Base-by-base conservation (phyloP, 2,797 vertebrate species). In the Buceros bicornis region DNA sequence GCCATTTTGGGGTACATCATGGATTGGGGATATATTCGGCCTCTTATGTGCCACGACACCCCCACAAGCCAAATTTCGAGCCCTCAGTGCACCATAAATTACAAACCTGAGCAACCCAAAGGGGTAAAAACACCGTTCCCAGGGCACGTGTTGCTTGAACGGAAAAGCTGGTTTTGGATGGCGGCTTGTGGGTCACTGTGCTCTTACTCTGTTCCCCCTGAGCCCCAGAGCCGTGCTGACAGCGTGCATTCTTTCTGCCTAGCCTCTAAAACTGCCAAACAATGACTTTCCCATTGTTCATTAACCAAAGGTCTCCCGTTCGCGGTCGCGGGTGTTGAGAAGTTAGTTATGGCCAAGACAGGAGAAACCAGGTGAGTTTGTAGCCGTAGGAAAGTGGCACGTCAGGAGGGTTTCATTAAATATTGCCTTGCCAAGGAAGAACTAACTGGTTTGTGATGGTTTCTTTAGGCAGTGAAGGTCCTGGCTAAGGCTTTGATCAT, bases 211-310 rank as follows among this genome's bases (percentile, higher is more conserved):
- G 92, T 58, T 94, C 74, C 66, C 83, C 82, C 16, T 25, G 72
- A 77, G 67, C 42, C 50, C 53, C n/a, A 86, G 89, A 90, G 93
- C 76, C 42, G 29, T 6, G n/a, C 40, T 77, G 72, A 54, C 80
- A 88, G 56, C 5, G 31, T 43, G 35, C 69, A 72, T 96, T 95
- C 95, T 88, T 94, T 80, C 91, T 94, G 92, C 91, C 84, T 53
- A 61, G 56, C 57, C 78, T 81, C 92, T 74, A 87, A 89, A 95
- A 78, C 92, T 88, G 33, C 88, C 83, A 67, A 95, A 98, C 98
- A 98, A 98, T 97, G 86, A 92, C 14, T 82, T 87, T 57, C 54
- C 94, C 93, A 97, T 96, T 97, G 97, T 95, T 97, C 96, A 95
- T 91, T 93, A 97, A 90, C 91, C 65, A 87, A 77, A 95, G 61